Percentiles rank a stretch among this genome's conserved stretches.
Conservation (phyloP, 2,797 vertebrate genomes). For the Pseudochaenichthys georgianus region DNA sequence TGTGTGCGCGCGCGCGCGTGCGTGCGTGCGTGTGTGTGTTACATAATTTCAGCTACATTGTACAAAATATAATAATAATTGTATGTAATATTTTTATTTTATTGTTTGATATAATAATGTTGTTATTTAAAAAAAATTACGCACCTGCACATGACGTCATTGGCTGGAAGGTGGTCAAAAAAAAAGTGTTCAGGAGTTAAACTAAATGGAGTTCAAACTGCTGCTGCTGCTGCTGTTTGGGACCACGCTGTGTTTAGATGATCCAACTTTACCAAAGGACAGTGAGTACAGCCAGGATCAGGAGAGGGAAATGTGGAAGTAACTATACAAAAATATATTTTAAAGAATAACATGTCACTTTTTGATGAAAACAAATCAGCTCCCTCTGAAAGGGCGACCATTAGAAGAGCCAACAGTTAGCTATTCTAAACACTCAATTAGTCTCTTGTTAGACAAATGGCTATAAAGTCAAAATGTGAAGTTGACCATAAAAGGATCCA, state of each 20-base stretch:
- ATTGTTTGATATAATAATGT: background rate
- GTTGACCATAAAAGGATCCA: too few species aligned
- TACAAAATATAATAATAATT: background rate
- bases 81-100: background rate
- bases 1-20: slow-evolving; percentile 12
- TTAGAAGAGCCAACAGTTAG: background rate
- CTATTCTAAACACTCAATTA: too few species aligned
- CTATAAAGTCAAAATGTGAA: too few species aligned
- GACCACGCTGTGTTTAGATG: slow-evolving; percentile 20
- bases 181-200: background rate
- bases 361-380: background rate
- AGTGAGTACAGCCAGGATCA: slow-evolving; percentile 18
- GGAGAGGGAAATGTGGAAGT: background rate
- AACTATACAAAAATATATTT: background rate
- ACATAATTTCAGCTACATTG: background rate
- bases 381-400: background rate
- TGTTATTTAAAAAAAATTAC: background rate
- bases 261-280: background rate
- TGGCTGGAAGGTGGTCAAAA: background rate
- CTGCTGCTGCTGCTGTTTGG: slow-evolving; percentile 5
- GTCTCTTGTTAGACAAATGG: too few species aligned
- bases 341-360: background rate
- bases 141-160: slow-evolving; percentile 38
- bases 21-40: slow-evolving; percentile 2
- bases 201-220: slow-evolving; percentile 23